These are phyloP conservation scores for Periophthalmus magnuspinnatus DNA, from an alignment of 2,797 vertebrate genomes.

Conservation along the genomic window DNA sequence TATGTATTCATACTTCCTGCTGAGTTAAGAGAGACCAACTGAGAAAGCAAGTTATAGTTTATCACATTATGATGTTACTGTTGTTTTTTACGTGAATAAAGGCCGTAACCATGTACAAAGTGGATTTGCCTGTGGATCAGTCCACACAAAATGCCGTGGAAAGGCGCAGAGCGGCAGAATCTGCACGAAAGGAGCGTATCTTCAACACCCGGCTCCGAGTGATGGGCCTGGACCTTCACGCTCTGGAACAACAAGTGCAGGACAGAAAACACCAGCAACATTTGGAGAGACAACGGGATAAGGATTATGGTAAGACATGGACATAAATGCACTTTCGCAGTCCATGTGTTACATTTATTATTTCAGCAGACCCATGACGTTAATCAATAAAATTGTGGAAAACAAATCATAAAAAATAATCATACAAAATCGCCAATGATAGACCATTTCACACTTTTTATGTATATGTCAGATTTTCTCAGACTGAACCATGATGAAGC, in stretches of 20 bases:
- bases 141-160: slow-evolving; percentile 44
- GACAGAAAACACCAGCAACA: slow-evolving; percentile 56
- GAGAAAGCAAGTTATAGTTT: too few relatives aligned
- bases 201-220: slow-evolving; percentile 67
- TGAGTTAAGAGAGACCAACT: too few relatives aligned
- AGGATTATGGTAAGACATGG: slow-evolving; percentile 61
- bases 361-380: too few relatives aligned
- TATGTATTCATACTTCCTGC: too few relatives aligned
- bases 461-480: slow-evolving; percentile 59
- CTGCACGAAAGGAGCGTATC: slow-evolving; percentile 66
- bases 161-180: slow-evolving; percentile 65
- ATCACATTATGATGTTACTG: background rate
- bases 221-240: slow-evolving; percentile 70
- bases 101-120: slow-evolving; percentile 64
- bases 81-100: slow-evolving; percentile 14
- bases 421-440: too few relatives aligned
- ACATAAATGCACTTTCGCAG: too few relatives aligned
- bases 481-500: slow-evolving; percentile 49
- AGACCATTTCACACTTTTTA: background rate
- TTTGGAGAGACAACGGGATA: slow-evolving; percentile 54
- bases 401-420: too few relatives aligned
- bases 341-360: too few relatives aligned
- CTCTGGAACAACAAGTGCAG: slow-evolving; percentile 66
- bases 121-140: slow-evolving; percentile 59
- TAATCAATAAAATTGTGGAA: too few relatives aligned